Conservation (phyloP, 2,113 vertebrate genomes). For the Cyrtonyx montezumae region DNA sequence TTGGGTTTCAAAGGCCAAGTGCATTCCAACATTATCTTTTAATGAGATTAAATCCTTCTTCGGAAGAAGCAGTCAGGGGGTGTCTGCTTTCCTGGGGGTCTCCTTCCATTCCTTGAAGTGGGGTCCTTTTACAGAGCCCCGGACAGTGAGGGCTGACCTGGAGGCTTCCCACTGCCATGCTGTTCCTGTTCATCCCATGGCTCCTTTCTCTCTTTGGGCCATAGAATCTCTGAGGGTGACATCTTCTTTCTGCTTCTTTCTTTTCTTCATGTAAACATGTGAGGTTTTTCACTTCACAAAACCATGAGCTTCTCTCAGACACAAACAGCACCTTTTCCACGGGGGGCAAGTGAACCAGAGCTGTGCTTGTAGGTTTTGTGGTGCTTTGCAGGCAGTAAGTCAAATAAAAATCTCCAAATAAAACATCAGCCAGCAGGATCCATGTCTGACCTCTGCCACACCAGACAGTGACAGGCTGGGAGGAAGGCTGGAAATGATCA, state of each 20-base stretch:
- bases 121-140: neutral
- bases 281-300: neutral
- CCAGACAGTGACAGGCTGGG: neutral
- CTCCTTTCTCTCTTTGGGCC: neutral
- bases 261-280: neutral
- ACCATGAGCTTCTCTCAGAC: rapidly evolving
- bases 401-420: neutral
- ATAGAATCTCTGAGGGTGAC: neutral
- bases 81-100: neutral
- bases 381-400: neutral
- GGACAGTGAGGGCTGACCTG: neutral
- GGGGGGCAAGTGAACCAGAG: neutral
- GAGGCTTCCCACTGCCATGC: rapidly evolving
- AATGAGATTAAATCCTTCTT: slow-evolving; percentile 39
- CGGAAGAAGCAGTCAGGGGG: neutral
- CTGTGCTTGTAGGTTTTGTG: neutral
- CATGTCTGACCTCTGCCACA: neutral
- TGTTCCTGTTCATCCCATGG: rapidly evolving
- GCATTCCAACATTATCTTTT: slow-evolving; percentile 38
- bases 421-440: neutral
- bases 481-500: neutral
- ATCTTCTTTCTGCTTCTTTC: neutral
- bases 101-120: slow-evolving; percentile 17
- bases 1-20: slow-evolving; percentile 10
- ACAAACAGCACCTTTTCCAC: neutral